phyloP scores from a whole-genome alignment of 37 sponge, comb jelly and placozoan species.

The Ianthella basta region DNA sequence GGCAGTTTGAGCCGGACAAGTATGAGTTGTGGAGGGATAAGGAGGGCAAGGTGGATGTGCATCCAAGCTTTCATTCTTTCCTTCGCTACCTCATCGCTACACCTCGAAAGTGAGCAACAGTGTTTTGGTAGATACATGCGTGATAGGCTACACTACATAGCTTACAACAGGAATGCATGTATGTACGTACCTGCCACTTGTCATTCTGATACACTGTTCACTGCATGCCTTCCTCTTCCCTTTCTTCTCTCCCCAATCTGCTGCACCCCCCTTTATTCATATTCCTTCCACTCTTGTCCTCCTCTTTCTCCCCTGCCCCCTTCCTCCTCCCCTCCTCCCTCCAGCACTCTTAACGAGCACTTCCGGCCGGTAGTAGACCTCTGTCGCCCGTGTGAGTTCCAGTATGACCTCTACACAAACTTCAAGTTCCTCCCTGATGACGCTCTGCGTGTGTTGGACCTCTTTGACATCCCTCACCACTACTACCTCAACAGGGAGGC shows the following conservation, averaged over 20 bases:
- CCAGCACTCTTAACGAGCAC: slow-evolving; percentile 42
- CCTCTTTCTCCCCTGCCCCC: no score
- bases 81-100: neutral
- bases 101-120: neutral
- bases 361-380: slow-evolving; percentile 50
- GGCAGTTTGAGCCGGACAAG: neutral
- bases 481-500: no score
- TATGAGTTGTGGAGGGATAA: neutral
- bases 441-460: neutral
- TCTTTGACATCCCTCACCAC: no score
- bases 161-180: neutral
- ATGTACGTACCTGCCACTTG: neutral
- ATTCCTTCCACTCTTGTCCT: no score
- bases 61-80: neutral
- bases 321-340: neutral
- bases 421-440: slow-evolving; percentile 43
- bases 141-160: neutral
- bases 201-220: neutral
- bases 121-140: neutral
- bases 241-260: no score
- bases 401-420: slow-evolving; percentile 61
- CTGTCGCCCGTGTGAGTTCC: slow-evolving; percentile 58
- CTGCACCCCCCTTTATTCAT: no score
- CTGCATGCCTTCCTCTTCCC: no score
- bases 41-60: neutral